These are phyloP conservation scores for Trichomalopsis sarcophagae DNA, from an alignment of 1,140 invertebrate genomes.

Conservation along the genomic window DNA sequence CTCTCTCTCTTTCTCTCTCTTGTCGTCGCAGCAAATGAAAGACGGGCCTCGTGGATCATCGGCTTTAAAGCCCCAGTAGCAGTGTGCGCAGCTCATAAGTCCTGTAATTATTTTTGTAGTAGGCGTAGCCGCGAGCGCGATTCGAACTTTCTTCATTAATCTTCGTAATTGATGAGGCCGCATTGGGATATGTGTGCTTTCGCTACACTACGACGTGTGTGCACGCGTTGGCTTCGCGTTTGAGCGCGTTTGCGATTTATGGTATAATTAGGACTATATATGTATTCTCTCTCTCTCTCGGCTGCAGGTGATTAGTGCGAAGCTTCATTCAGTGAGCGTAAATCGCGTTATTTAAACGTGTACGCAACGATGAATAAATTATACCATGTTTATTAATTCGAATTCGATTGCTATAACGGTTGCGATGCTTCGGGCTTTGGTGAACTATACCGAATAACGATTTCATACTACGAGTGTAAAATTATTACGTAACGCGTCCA, in stretches of 20 bases:
- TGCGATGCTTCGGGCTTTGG: no score
- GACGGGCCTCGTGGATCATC: constrained; percentile 2
- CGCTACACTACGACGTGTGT: neutral
- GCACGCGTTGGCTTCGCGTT: neutral
- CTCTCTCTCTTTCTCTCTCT: no score
- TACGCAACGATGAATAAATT: no score
- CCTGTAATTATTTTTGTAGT: constrained; percentile 25
- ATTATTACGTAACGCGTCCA: neutral
- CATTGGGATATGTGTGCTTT: neutral
- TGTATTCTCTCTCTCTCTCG: no score
- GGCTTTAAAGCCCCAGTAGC: neutral
- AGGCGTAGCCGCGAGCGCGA: neutral
- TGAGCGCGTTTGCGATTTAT: neutral
- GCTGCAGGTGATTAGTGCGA: no score
- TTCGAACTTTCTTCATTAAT: constrained; percentile 34
- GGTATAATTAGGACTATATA: neutral
- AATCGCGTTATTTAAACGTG: no score
- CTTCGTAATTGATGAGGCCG: constrained; percentile 26
- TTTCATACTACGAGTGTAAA: no score
- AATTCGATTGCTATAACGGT: no score
- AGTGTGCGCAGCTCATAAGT: neutral
- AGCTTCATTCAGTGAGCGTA: no score
- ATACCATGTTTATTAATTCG: no score
- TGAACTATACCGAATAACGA: no score
- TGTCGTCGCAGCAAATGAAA: neutral